phyloP scores from a whole-genome alignment of 1,140 invertebrate species.

The Helicoverpa armigera region DNA sequence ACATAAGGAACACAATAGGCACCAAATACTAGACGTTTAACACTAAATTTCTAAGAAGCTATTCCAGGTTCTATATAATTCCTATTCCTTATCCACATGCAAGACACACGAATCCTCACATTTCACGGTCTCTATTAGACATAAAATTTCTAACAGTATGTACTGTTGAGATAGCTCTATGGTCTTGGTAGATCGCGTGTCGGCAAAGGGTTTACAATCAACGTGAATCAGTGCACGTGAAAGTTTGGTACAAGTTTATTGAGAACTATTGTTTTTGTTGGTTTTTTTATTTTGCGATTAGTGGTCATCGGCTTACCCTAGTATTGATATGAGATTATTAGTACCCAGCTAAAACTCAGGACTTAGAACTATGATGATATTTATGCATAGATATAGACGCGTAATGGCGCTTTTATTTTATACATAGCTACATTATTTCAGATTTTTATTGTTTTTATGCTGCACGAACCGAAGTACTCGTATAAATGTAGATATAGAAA shows the following conservation, averaged over 20 bases:
- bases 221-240: slow-evolving; percentile 66
- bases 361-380: no score
- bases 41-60: not conserved
- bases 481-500: no score
- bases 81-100: not conserved
- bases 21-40: not conserved
- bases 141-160: slow-evolving; percentile 36
- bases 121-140: slow-evolving; percentile 20
- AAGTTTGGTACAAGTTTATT: slow-evolving; percentile 62
- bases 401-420: no score
- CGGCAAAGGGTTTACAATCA: slow-evolving; percentile 66
- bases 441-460: no score
- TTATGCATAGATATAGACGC: no score
- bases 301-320: not conserved
- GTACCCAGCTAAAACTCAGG: no score
- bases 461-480: no score
- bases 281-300: not conserved
- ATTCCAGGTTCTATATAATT: not conserved
- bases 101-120: not conserved
- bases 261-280: not conserved
- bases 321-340: no score
- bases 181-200: slow-evolving; percentile 65
- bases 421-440: no score
- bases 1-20: no score
- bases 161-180: slow-evolving; percentile 58